A percentile compares a stretch with the other conserved stretches of the same genome.
Evolutionary conservation across 1,140 invertebrate genomes (phyloP).

Genomic region (Agrypnia vestita): DNA sequence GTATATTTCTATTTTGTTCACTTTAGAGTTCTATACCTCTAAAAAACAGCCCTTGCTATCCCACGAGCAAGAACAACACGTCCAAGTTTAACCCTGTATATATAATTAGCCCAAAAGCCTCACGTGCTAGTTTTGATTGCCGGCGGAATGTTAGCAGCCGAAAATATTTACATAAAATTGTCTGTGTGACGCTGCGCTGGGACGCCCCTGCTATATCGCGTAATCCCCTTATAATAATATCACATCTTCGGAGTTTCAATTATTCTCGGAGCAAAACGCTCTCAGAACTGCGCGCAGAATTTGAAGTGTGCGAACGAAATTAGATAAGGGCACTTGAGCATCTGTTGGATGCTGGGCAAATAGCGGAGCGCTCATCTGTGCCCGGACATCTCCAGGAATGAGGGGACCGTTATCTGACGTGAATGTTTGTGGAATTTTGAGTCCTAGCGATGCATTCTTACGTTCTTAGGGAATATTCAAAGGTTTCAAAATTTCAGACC

Average conservation of each 20-base stretch:
- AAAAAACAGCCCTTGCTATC: too few relatives aligned
- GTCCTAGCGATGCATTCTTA: slow-evolving; percentile 2
- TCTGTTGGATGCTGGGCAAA: slow-evolving; percentile 8
- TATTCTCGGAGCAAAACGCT: not conserved
- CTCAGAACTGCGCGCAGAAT: not conserved
- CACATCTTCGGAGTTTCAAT: not conserved
- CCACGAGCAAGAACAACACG: too few relatives aligned
- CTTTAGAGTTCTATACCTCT: too few relatives aligned
- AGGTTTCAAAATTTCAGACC: not conserved
- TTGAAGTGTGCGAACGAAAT: not conserved
- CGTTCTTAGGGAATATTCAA: not conserved
- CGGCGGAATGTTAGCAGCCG: too few relatives aligned
- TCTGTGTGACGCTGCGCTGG: too few relatives aligned
- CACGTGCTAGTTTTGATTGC: too few relatives aligned
- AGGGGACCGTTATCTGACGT: not conserved
- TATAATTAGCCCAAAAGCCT: too few relatives aligned
- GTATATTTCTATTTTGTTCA: too few relatives aligned
- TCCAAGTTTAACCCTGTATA: too few relatives aligned
- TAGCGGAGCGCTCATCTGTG: not conserved
- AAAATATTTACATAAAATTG: too few relatives aligned
- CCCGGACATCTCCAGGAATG: not conserved
- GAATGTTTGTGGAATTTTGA: slow-evolving; percentile 6
- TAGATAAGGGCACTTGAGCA: slow-evolving; percentile 11
- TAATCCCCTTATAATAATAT: not conserved
- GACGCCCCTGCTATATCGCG: too few relatives aligned